These are phyloP conservation scores for Anthoptus insignis DNA, from an alignment of 2,888 invertebrate species.

Conservation along the genomic window DNA sequence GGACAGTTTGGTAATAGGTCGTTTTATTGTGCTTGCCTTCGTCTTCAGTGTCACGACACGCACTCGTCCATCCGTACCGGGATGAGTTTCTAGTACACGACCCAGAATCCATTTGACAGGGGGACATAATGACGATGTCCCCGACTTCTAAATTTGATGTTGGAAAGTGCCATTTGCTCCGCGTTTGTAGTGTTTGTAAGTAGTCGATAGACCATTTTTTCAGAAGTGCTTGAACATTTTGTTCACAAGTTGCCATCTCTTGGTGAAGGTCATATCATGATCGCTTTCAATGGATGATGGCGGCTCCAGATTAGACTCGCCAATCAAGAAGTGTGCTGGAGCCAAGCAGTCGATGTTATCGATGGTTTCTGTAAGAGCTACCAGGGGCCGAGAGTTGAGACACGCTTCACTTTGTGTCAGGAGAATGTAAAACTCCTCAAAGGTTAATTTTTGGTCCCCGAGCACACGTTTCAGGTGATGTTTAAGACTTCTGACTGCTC, in stretches of 20 bases:
- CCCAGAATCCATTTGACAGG: neutral
- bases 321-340: neutral
- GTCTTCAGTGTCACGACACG: neutral
- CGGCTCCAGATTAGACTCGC: neutral
- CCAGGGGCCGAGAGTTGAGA: slow-evolving; percentile 3
- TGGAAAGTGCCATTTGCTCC: neutral
- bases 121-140: neutral
- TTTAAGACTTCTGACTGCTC: neutral
- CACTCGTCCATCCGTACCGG: neutral
- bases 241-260: neutral
- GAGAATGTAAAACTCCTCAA: slow-evolving; percentile 4
- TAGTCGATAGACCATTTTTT: neutral
- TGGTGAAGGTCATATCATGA: neutral
- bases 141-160: neutral
- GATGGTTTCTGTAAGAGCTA: neutral
- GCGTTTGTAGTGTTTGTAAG: neutral
- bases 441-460: slow-evolving; percentile 4
- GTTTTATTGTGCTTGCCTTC: neutral
- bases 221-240: neutral
- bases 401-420: slow-evolving; percentile 1
- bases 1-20: neutral
- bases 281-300: neutral
- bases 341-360: neutral
- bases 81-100: neutral
- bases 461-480: neutral